Percentiles rank a stretch among this genome's conserved stretches.
Evolutionary conservation across 2,113 vertebrate genomes (phyloP).

Genomic region (Albula goreensis): DNA sequence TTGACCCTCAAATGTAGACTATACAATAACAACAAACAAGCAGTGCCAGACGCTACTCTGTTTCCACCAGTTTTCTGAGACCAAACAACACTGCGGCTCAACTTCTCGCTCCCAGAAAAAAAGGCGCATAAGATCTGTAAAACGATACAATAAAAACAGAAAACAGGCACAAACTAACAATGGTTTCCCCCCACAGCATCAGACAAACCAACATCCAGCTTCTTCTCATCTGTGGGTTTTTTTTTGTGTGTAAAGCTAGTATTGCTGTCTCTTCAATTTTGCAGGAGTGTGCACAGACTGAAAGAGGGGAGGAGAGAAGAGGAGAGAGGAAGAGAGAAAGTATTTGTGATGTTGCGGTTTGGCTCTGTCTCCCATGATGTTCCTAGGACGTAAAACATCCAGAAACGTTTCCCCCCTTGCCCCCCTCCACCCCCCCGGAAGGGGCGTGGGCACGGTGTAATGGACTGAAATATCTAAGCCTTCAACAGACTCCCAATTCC

Average conservation of each 20-base stretch:
- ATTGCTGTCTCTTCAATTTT: neutral
- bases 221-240: neutral
- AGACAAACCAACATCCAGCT: neutral
- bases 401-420: neutral
- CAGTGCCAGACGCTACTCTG: neutral
- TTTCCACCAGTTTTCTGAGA: neutral
- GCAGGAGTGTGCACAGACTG: neutral
- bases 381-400: neutral
- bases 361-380: neutral
- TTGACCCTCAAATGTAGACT: neutral
- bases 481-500: neutral
- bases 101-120: neutral
- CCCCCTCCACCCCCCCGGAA: neutral
- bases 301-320: neutral
- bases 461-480: neutral
- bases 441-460: too few species aligned
- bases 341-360: neutral
- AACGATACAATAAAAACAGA: neutral
- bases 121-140: neutral
- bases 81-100: neutral
- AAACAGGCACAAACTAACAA: neutral
- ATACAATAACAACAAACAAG: neutral
- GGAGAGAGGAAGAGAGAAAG: neutral
- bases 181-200: neutral
- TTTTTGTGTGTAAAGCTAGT: neutral